Conservation (phyloP, 2,888 invertebrate genomes). For the Chouioia cunea region DNA sequence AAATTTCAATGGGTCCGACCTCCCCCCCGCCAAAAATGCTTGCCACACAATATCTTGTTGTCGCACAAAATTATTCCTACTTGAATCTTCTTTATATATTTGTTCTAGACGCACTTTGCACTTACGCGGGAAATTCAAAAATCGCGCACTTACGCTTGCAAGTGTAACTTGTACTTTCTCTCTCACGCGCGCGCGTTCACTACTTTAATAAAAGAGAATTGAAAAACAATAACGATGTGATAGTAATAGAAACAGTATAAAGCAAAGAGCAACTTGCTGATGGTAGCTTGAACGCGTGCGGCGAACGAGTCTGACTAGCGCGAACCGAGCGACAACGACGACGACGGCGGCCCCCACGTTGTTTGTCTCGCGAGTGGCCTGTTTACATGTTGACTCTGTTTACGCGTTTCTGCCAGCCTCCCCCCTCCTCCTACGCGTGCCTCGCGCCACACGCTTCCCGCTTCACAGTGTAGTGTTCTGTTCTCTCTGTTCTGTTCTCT, state of each 20-base stretch:
- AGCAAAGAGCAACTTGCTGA: not conserved
- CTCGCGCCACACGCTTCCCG: conserved; percentile 37
- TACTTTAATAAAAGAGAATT: too few species aligned
- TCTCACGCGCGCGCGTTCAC: too few species aligned
- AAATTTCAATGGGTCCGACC: not conserved
- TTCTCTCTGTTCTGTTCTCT: conserved; percentile 20
- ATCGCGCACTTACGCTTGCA: too few species aligned
- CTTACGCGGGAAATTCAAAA: too few species aligned
- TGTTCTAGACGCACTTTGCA: too few species aligned
- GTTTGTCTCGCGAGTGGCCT: conserved; percentile 69
- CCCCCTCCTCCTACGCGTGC: conserved; percentile 43
- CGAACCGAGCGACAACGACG: conserved; percentile 7
- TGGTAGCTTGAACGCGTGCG: conserved; percentile 21
- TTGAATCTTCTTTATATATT: too few species aligned
- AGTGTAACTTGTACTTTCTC: too few species aligned
- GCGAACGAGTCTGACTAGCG: not conserved
- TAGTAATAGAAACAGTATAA: too few species aligned
- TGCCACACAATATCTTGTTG: too few species aligned
- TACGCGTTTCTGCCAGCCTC: conserved; percentile 63
- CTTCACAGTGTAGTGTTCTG: conserved; percentile 2
- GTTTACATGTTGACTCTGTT: conserved; percentile 70
- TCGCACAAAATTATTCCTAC: too few species aligned
- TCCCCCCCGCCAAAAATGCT: not conserved
- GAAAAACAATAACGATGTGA: too few species aligned
- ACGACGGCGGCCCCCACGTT: conserved; percentile 67